Conservation (phyloP, 2,888 invertebrate genomes). For the Oscheius sp. region DNA sequence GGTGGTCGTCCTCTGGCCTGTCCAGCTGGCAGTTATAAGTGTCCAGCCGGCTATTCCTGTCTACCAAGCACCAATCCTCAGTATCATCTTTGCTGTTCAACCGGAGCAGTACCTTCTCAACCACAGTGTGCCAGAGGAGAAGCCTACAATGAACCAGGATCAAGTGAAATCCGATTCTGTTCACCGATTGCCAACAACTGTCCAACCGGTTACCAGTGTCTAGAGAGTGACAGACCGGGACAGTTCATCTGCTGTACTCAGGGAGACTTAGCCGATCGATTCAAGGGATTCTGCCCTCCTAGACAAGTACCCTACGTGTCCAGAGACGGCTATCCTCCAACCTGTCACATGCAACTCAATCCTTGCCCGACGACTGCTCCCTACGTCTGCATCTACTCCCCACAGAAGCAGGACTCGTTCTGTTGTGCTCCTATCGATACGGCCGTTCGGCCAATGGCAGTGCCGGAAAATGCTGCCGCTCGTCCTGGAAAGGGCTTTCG, state of each 20-base stretch:
- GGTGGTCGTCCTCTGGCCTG: slow-evolving; percentile 71
- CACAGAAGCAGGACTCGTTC: slow-evolving; percentile 71
- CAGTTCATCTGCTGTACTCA: slow-evolving; percentile 66
- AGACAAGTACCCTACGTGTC: slow-evolving; percentile 70
- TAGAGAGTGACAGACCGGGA: slow-evolving; percentile 55
- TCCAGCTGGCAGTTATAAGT: slow-evolving; percentile 66
- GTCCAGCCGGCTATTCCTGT: slow-evolving; percentile 65
- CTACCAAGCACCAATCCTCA: slow-evolving; percentile 63
- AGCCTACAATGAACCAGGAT: slow-evolving; percentile 65
- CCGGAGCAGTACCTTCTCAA: slow-evolving; percentile 42
- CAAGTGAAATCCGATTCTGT: slow-evolving; percentile 56
- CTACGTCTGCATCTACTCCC: slow-evolving; percentile 72
- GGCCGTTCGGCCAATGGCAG: slow-evolving; percentile 51
- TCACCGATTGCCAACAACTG: slow-evolving; percentile 57
- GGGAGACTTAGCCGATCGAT: slow-evolving; percentile 60
- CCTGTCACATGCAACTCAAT: slow-evolving; percentile 71
- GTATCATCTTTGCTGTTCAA: slow-evolving; percentile 69
- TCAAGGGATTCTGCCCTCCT: slow-evolving; percentile 69
- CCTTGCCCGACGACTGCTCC: slow-evolving; percentile 71
- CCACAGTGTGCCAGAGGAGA: slow-evolving; percentile 68
- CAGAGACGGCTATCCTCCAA: slow-evolving; percentile 63
- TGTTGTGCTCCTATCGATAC: slow-evolving; percentile 72
- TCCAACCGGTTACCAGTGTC: slow-evolving; percentile 65
- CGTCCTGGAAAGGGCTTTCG: slow-evolving; percentile 16
- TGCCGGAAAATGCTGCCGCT: slow-evolving; percentile 44